These are phyloP conservation scores for Zaprionus bogoriensis DNA, from an alignment of 2,888 invertebrate species.

Conservation along the genomic window DNA sequence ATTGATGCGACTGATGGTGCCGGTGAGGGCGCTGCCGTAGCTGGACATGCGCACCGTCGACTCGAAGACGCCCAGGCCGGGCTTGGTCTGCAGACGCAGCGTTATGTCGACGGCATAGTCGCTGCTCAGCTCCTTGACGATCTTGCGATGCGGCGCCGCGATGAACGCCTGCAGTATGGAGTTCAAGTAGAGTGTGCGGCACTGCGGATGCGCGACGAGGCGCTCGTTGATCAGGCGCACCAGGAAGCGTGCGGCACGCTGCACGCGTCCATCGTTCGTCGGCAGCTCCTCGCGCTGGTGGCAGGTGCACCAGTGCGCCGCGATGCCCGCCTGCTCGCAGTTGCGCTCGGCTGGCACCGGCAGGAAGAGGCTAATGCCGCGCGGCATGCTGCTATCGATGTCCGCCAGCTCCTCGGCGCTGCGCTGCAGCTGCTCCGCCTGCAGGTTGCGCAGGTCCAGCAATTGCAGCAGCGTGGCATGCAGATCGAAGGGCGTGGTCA, in stretches of 20 bases:
- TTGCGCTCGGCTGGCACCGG: conserved; percentile 88
- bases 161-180: conserved; percentile 88
- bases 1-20: conserved; percentile 90
- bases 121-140: conserved; percentile 76
- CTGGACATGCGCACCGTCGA: conserved; percentile 86
- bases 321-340: conserved; percentile 90
- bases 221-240: conserved; percentile 87
- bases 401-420: conserved; percentile 54
- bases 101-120: conserved; percentile 82
- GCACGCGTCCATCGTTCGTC: conserved; percentile 84
- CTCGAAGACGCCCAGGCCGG: conserved; percentile 87
- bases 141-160: conserved; percentile 82
- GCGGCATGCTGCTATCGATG: conserved; percentile 81
- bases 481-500: conserved; percentile 93
- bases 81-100: conserved; percentile 83
- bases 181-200: conserved; percentile 86
- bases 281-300: conserved; percentile 86
- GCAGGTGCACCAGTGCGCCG: conserved; percentile 95
- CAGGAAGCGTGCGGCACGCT: conserved; percentile 85
- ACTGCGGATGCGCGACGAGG: conserved; percentile 86
- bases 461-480: conserved; percentile 91
- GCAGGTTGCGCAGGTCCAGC: conserved; percentile 84
- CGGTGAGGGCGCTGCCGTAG: conserved; percentile 82
- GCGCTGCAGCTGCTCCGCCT: conserved; percentile 82
- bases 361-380: conserved; percentile 90